A percentile compares a stretch with the other conserved stretches of the same genome.
These are phyloP conservation scores for Elgonia sp. DNA, from an alignment of 2,888 invertebrate genomes.

Conservation along the genomic window DNA sequence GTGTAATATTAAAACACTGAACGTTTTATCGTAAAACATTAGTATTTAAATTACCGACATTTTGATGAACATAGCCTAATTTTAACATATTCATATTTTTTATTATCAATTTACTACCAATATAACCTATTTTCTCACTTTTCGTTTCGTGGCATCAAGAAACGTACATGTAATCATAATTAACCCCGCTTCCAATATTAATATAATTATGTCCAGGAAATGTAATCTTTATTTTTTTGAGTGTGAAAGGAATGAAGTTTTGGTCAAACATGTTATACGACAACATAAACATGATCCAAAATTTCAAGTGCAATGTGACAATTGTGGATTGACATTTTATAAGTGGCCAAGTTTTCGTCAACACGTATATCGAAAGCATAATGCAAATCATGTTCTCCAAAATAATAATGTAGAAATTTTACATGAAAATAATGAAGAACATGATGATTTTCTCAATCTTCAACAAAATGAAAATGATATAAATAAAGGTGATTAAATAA, in stretches of 20 bases:
- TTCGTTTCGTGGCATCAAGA: not conserved
- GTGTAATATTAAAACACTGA: too few relatives aligned
- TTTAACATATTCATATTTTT: too few relatives aligned
- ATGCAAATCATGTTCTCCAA: not conserved
- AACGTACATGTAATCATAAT: not conserved
- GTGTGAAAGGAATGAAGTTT: not conserved
- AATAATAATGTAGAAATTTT: not conserved
- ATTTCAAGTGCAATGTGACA: not conserved
- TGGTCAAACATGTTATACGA: not conserved
- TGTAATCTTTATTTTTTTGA: too few relatives aligned
- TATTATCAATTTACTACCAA: too few relatives aligned
- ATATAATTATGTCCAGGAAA: too few relatives aligned
- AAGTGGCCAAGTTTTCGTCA: not conserved
- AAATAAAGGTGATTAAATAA: constrained; percentile 7
- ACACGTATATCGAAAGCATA: constrained; percentile 16
- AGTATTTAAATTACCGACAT: too few relatives aligned
- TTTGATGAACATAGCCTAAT: too few relatives aligned
- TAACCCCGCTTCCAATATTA: too few relatives aligned
- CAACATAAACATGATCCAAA: not conserved
- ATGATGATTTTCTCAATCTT: not conserved
- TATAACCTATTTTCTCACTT: not conserved
- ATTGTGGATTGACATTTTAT: not conserved
- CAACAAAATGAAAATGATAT: not conserved
- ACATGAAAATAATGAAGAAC: not conserved
- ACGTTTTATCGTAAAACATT: too few relatives aligned